Evolutionary conservation across 2,797 vertebrate species (phyloP), one percentile per base, ranked within the genome.

Genomic region (Enteromius fasciolatus): DNA sequence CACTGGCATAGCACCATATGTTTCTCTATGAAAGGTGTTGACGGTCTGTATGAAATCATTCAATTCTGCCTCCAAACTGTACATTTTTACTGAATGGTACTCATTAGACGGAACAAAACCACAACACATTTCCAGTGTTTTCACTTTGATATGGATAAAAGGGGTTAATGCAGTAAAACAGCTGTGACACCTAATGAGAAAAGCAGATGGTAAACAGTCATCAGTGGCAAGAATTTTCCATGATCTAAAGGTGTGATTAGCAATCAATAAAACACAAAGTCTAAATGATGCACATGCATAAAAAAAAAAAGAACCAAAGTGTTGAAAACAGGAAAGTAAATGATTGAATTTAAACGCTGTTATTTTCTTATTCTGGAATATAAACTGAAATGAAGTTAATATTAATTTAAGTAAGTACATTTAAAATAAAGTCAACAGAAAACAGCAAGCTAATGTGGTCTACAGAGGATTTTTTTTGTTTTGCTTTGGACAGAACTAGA

Each of bases 401-500:
- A 31, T 20, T 6, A 20, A 59, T 59, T 59, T 23, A 59, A 63
- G 57, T 3, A 61, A 61, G 59, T 15, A 28, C 5, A 61, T 7
- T 61, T 28, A 28, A 61, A 61, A 61, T 25, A 4, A 12, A 61
- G 25, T 28, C 59, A 28, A 61, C 6, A 28, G 12, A 61, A 61
- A 61, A 31, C 2, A 31, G 15, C 25, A 3, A 63, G 59, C 59
- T 63, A 61, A 61, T 1, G 5, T 17, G 59, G 25, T 63, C 59
- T 63, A 31, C 59, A 31, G 25, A 63, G 59, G 14, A 15, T 63
- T 63, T 63, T 31, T 23, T 52, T 85, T 67, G 82, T 76, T 66
- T 84, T 91, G 89, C 12, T 57, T 7, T 8, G 87, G 84, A 81
- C 2, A 31, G 50, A 87, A 86, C 90, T 82, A 86, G 67, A 17